These are phyloP conservation scores for Cynoglossus semilaevis DNA, from an alignment of 2,113 vertebrate species.

Conservation along the genomic window DNA sequence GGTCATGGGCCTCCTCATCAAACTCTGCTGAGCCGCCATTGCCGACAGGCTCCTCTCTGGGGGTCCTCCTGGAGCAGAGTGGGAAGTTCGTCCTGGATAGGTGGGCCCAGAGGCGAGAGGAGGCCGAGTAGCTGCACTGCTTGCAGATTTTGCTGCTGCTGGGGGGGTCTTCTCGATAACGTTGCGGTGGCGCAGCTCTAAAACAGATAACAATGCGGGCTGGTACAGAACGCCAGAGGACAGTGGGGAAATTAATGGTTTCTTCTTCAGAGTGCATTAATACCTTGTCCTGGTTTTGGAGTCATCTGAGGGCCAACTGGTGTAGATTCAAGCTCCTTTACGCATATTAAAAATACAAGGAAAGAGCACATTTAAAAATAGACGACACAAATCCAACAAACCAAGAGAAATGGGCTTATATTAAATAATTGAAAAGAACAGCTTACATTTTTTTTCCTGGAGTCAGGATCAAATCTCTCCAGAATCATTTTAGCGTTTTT, in stretches of 20 bases:
- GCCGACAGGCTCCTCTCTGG: slow-evolving; percentile 80
- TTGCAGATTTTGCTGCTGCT: slow-evolving; percentile 50
- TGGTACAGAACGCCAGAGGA: not conserved
- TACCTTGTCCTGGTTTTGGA: slow-evolving; percentile 93
- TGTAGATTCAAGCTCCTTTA: slow-evolving; percentile 83
- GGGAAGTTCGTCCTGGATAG: slow-evolving; percentile 77
- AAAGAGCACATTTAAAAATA: not conserved
- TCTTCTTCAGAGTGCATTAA: not conserved
- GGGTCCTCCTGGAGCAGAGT: slow-evolving; percentile 85
- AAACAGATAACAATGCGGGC: slow-evolving; percentile 35
- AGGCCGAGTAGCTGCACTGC: slow-evolving; percentile 70
- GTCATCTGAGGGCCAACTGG: slow-evolving; percentile 80
- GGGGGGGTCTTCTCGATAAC: slow-evolving; percentile 80
- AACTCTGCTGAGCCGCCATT: slow-evolving; percentile 80
- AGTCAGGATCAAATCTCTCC: slow-evolving; percentile 96
- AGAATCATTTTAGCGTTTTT: slow-evolving; percentile 97
- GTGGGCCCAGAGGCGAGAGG: slow-evolving; percentile 66
- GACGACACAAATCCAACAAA: not conserved
- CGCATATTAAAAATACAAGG: slow-evolving; percentile 25
- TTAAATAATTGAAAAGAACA: not conserved
- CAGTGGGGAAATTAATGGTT: not conserved
- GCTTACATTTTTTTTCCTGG: slow-evolving; percentile 87
- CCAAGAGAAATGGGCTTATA: not conserved
- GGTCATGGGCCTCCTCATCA: slow-evolving; percentile 85
- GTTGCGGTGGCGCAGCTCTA: slow-evolving; percentile 92